Percentiles rank a stretch among this genome's conserved stretches.
phyloP scores from a whole-genome alignment of 2,113 vertebrate species.

The Syngnathus floridae region DNA sequence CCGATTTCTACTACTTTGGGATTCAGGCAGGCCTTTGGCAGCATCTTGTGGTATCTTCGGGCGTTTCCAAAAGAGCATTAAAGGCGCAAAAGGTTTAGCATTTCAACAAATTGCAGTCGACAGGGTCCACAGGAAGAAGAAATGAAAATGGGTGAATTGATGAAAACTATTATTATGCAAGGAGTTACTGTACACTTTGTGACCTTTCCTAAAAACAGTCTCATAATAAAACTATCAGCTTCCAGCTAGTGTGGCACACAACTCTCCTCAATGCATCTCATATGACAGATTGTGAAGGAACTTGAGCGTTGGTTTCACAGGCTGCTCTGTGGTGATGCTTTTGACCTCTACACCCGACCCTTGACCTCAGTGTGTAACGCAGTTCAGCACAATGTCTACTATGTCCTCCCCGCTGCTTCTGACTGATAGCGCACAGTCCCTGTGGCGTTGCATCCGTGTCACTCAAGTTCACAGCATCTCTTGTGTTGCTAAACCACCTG shows the following conservation, averaged over 20 bases:
- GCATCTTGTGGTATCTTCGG: neutral
- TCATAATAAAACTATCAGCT: no score
- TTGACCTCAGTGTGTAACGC: slow-evolving; percentile 53
- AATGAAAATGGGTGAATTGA: neutral
- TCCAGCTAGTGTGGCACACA: neutral
- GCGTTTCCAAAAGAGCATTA: neutral
- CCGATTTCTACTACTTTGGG: neutral
- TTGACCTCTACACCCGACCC: slow-evolving; percentile 59
- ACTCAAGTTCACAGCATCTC: slow-evolving; percentile 44
- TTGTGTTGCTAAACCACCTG: neutral
- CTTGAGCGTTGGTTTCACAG: slow-evolving; percentile 29
- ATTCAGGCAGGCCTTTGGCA: neutral
- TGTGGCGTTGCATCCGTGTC: slow-evolving; percentile 2
- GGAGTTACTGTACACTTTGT: neutral
- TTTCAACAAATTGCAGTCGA: neutral
- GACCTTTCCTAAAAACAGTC: no score
- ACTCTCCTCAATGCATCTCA: neutral
- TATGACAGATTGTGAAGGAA: neutral
- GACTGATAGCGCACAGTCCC: slow-evolving; percentile 18
- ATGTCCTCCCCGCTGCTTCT: slow-evolving; percentile 36
- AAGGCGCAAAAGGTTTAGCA: no score
- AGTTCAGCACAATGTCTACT: slow-evolving; percentile 45
- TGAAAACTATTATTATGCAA: no score
- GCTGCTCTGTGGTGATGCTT: slow-evolving; percentile 39
- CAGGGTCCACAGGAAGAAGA: neutral